Percentiles rank a stretch among this genome's conserved stretches.
These are phyloP conservation scores for Lophotis ruficrista DNA, from an alignment of 2,113 vertebrate genomes.

Conservation along the genomic window DNA sequence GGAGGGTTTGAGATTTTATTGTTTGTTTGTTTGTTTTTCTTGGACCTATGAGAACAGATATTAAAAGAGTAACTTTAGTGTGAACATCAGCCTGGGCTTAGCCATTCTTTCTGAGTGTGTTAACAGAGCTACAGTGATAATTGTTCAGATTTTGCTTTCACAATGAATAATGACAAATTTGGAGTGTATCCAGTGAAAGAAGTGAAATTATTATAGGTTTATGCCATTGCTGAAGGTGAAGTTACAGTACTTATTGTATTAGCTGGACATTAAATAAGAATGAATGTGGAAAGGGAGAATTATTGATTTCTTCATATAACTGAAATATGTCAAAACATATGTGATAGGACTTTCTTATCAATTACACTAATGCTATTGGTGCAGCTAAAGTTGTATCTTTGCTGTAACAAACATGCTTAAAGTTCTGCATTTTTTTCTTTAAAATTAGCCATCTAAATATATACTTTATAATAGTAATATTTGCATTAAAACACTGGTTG, in stretches of 20 bases:
- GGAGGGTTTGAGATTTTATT: background rate
- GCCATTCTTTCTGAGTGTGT: background rate
- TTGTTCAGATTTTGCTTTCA: background rate
- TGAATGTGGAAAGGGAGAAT: background rate
- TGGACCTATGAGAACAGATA: background rate
- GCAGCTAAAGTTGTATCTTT: background rate
- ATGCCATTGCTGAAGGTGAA: background rate
- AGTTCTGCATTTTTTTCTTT: background rate
- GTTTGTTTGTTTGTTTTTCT: background rate
- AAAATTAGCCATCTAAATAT: background rate
- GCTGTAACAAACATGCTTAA: background rate
- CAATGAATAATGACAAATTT: background rate
- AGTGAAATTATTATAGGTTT: background rate
- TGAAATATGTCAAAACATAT: background rate
- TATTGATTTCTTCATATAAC: background rate
- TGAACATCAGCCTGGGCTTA: background rate
- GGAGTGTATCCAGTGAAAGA: background rate
- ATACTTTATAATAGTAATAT: background rate
- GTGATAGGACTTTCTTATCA: background rate
- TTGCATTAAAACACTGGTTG: background rate
- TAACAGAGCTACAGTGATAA: background rate
- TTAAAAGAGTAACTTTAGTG: background rate
- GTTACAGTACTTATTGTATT: background rate
- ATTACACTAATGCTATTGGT: background rate
- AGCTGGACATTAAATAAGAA: background rate